Conservation (phyloP, 2,888 invertebrate genomes). For the Bombylius discolor region DNA sequence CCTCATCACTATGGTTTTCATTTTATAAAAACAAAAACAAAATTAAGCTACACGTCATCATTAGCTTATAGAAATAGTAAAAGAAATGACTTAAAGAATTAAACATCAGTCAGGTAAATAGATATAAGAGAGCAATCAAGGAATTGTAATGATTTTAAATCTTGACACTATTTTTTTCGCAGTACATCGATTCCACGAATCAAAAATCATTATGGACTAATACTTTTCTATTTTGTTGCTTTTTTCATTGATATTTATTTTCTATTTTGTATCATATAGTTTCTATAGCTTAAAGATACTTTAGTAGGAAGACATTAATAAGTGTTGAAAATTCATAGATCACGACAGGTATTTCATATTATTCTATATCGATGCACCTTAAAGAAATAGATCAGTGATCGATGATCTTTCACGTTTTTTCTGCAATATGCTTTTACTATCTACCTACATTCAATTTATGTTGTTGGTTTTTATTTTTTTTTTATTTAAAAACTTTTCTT, state of each 20-base stretch:
- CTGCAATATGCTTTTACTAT: neutral
- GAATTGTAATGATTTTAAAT: neutral
- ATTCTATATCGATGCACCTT: constrained; percentile 13
- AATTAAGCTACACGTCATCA: neutral
- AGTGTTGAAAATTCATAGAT: constrained; percentile 16
- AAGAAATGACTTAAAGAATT: neutral
- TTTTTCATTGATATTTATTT: no score
- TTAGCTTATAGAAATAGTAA: neutral
- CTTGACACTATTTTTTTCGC: neutral
- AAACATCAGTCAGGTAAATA: neutral
- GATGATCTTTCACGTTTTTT: constrained; percentile 14
- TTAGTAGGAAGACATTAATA: constrained; percentile 12
- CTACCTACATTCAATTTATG: no score
- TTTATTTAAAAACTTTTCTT: no score
- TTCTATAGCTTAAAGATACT: no score
- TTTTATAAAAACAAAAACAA: neutral
- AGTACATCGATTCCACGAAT: no score
- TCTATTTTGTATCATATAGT: no score
- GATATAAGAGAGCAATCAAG: neutral
- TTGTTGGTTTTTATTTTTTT: no score
- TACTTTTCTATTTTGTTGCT: no score
- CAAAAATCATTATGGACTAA: no score
- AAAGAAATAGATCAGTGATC: constrained; percentile 15
- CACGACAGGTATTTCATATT: constrained; percentile 15
- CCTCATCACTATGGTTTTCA: no score